These are phyloP conservation scores for Lepidiolamprologus cunningtoni DNA, from an alignment of 2,113 vertebrate genomes.

Conservation along the genomic window DNA sequence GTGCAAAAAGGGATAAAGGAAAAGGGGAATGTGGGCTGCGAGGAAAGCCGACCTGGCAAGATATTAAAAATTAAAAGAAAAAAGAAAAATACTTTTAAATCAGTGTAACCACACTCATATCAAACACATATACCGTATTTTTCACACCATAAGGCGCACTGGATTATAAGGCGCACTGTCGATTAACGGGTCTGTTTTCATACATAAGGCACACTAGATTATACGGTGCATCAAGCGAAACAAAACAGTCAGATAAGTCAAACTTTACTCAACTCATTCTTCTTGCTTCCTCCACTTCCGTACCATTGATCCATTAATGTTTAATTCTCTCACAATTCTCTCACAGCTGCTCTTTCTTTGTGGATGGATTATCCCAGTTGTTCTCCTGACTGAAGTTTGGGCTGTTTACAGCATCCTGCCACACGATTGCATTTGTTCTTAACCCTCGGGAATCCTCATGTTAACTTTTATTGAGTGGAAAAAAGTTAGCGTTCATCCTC, in stretches of 20 bases:
- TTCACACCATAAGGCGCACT: not conserved
- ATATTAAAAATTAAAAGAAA: not conserved
- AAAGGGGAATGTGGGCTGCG: constrained; percentile 94
- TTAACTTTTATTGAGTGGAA: not conserved
- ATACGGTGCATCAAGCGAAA: not conserved
- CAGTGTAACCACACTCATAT: not conserved
- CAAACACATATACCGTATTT: not conserved
- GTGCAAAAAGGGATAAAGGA: constrained; percentile 96
- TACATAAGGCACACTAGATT: not conserved
- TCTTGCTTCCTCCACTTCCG: not conserved
- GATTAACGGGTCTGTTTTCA: not conserved
- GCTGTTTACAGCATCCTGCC: not conserved
- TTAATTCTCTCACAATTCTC: not conserved
- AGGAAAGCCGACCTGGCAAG: constrained; percentile 87
- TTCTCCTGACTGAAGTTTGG: not conserved
- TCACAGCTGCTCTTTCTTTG: not conserved
- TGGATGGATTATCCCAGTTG: not conserved
- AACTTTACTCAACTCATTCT: not conserved
- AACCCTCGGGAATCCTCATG: not conserved
- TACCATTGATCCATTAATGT: not conserved
- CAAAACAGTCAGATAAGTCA: not conserved
- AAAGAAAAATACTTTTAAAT: not conserved
- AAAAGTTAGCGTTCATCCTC: not conserved
- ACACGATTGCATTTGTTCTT: not conserved
- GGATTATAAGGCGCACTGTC: not conserved